phyloP scores from a whole-genome alignment of 2,888 invertebrate species.

The Amphipoea oculea region DNA sequence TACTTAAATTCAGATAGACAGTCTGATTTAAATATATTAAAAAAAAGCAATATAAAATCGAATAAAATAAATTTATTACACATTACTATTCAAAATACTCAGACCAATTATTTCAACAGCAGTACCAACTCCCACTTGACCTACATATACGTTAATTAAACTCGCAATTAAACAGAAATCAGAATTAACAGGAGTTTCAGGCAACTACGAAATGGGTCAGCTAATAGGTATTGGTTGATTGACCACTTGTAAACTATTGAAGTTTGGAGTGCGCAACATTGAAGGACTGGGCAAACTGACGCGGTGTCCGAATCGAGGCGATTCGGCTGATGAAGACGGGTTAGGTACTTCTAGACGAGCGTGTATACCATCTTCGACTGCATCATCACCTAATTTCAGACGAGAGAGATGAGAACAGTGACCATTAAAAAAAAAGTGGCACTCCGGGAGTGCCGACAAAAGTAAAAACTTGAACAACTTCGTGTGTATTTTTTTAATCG shows the following conservation, averaged over 20 bases:
- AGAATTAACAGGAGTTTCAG: conserved; percentile 17
- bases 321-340: neutral
- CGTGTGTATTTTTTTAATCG: no score
- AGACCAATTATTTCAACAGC: conserved; percentile 5
- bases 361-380: neutral
- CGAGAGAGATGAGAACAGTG: neutral
- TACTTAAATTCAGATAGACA: neutral
- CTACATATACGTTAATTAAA: conserved; percentile 40
- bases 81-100: neutral
- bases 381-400: neutral
- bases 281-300: conserved; percentile 11
- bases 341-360: neutral
- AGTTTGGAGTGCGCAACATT: conserved; percentile 10
- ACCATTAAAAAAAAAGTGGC: neutral
- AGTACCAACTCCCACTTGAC: conserved; percentile 13
- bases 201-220: conserved; percentile 36
- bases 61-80: neutral
- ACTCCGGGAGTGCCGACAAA: no score
- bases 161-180: conserved; percentile 45
- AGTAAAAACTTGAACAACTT: no score
- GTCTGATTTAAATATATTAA: neutral
- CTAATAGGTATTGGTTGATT: conserved; percentile 1
- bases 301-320: neutral
- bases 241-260: conserved; percentile 14
- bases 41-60: neutral